Evolutionary conservation across 2,113 vertebrate genomes (phyloP).

Genomic region (Grantiella picta): DNA sequence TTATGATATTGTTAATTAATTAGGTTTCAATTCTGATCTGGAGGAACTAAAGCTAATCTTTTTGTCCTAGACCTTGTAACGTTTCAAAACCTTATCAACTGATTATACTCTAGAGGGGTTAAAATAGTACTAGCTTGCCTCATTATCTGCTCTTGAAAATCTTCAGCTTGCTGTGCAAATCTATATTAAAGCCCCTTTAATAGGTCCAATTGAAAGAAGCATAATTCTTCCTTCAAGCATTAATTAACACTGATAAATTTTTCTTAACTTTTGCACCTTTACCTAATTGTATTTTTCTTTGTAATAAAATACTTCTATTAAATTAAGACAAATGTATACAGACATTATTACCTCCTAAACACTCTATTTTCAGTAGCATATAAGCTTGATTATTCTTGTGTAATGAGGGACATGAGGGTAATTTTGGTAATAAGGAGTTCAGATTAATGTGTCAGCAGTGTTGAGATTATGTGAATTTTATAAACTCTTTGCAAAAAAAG

Average conservation of each 20-base stretch:
- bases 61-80: slow-evolving; percentile 84
- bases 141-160: slow-evolving; percentile 83
- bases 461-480: not conserved
- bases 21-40: slow-evolving; percentile 80
- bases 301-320: slow-evolving; percentile 3
- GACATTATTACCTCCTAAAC: not conserved
- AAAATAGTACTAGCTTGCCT: slow-evolving; percentile 83
- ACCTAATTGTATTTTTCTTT: slow-evolving; percentile 14
- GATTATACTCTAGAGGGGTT: slow-evolving; percentile 79
- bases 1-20: slow-evolving; percentile 76
- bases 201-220: slow-evolving; percentile 70
- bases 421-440: not conserved
- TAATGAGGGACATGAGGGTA: slow-evolving; percentile 19
- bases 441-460: not conserved
- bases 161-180: slow-evolving; percentile 80
- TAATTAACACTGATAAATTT: slow-evolving; percentile 51
- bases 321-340: slow-evolving; percentile 27
- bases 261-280: slow-evolving; percentile 26
- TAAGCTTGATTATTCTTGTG: not conserved
- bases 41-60: slow-evolving; percentile 81
- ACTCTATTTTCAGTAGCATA: not conserved
- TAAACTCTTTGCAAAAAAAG: not conserved
- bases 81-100: slow-evolving; percentile 73
- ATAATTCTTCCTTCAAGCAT: slow-evolving; percentile 58
- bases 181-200: slow-evolving; percentile 83